Conservation (phyloP, 2,797 vertebrate species). For the Sphaeramia orbicularis region DNA sequence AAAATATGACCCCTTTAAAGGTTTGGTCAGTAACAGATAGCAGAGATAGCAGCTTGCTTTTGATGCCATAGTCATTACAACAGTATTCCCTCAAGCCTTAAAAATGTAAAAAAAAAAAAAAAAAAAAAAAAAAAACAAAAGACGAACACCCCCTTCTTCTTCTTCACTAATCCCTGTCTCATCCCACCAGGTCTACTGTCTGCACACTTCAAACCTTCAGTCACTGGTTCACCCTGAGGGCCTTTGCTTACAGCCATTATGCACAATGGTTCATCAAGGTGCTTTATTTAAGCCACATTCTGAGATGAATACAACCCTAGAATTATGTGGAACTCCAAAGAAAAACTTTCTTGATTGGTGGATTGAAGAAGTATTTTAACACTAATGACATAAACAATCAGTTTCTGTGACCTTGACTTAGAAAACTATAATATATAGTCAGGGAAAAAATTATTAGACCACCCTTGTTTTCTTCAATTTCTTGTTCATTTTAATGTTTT, state of each 20-base stretch:
- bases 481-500: no score
- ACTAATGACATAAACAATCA: no score
- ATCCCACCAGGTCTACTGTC: slow-evolving; percentile 55
- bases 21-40: no score
- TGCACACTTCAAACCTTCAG: slow-evolving; percentile 52
- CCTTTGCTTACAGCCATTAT: slow-evolving; percentile 32
- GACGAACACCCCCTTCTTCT: slow-evolving; percentile 12
- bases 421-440: no score
- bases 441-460: no score
- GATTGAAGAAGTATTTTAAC: no score
- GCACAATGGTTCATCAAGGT: slow-evolving; percentile 47
- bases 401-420: no score
- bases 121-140: no score
- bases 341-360: slow-evolving; percentile 47
- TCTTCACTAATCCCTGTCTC: slow-evolving; percentile 52
- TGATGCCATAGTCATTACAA: background rate
- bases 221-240: slow-evolving; percentile 41
- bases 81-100: slow-evolving; percentile 3
- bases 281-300: slow-evolving; percentile 60
- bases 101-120: slow-evolving; percentile 32
- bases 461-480: no score
- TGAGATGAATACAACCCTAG: slow-evolving; percentile 51
- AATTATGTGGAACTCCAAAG: slow-evolving; percentile 47
- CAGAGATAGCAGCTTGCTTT: no score
- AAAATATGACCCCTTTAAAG: no score